These are phyloP conservation scores for Hirtodrosophila confusa DNA, from an alignment of 2,888 invertebrate genomes.

Conservation along the genomic window DNA sequence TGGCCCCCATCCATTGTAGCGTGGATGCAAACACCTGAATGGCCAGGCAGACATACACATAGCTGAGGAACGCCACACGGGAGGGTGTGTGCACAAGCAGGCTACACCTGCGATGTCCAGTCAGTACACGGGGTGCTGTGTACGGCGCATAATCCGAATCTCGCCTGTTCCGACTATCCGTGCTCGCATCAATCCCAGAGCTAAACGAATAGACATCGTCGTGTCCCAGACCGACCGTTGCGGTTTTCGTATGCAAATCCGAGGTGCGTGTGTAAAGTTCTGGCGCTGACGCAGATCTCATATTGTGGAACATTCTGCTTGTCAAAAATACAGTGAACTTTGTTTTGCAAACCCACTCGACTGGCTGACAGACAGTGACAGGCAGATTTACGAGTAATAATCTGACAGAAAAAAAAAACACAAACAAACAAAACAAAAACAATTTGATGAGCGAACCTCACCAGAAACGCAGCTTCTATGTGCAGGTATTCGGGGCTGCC, in stretches of 20 bases:
- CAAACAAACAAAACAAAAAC: slow-evolving; percentile 10
- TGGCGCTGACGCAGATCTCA: slow-evolving; percentile 38
- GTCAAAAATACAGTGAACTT: slow-evolving; percentile 8
- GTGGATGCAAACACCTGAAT: slow-evolving; percentile 33
- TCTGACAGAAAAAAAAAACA: slow-evolving; percentile 6
- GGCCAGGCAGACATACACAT: slow-evolving; percentile 45
- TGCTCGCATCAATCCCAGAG: slow-evolving; percentile 15
- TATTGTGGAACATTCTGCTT: slow-evolving; percentile 20
- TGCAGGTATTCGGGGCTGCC: slow-evolving; percentile 42
- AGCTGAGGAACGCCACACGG: slow-evolving; percentile 28
- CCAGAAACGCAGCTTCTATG: slow-evolving; percentile 23
- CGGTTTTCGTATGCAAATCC: slow-evolving; percentile 7
- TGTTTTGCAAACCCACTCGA: background rate
- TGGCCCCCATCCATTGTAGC: slow-evolving; percentile 55
- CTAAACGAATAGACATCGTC: slow-evolving; percentile 4
- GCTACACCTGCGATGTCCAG: background rate
- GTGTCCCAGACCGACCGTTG: background rate
- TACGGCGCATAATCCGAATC: background rate
- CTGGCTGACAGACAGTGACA: slow-evolving; percentile 5
- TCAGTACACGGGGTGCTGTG: too few relatives aligned
- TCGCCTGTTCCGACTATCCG: background rate
- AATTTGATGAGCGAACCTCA: slow-evolving; percentile 48
- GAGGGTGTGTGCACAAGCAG: background rate
- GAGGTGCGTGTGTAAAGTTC: slow-evolving; percentile 30
- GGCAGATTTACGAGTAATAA: background rate